phyloP scores from a whole-genome alignment of 2,888 invertebrate species.

The Conops quadrifasciatus region DNA sequence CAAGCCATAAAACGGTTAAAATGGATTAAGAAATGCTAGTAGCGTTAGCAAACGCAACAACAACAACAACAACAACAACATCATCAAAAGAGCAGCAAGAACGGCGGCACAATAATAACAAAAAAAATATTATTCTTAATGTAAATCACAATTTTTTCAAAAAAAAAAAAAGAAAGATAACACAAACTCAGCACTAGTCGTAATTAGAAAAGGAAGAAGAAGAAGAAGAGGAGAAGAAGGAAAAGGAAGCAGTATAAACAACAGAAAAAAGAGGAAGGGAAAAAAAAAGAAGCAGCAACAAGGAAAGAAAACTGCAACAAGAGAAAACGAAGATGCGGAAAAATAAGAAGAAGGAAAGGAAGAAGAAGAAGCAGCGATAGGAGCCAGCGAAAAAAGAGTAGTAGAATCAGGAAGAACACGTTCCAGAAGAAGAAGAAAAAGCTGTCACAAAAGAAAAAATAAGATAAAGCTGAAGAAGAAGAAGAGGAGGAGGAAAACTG shows the following conservation, averaged over 20 bases:
- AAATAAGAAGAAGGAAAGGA: neutral
- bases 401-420: neutral
- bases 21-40: too few species aligned
- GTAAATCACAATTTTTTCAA: too few species aligned
- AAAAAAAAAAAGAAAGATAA: neutral
- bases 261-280: too few species aligned
- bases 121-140: too few species aligned
- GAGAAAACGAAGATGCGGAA: neutral
- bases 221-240: too few species aligned
- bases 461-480: too few species aligned
- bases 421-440: neutral
- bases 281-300: conserved; percentile 1
- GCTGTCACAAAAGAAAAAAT: too few species aligned
- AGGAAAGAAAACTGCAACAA: neutral
- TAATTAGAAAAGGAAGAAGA: neutral
- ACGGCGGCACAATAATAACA: too few species aligned
- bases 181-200: conserved; percentile 13
- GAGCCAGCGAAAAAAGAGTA: neutral
- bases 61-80: conserved; percentile 37
- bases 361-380: neutral
- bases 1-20: too few species aligned
- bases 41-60: conserved; percentile 24
- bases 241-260: too few species aligned
- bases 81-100: too few species aligned
- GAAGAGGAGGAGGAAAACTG: too few species aligned